These are phyloP conservation scores for Gnathonemus longibarbis DNA, from an alignment of 2,113 vertebrate species.

Conservation along the genomic window DNA sequence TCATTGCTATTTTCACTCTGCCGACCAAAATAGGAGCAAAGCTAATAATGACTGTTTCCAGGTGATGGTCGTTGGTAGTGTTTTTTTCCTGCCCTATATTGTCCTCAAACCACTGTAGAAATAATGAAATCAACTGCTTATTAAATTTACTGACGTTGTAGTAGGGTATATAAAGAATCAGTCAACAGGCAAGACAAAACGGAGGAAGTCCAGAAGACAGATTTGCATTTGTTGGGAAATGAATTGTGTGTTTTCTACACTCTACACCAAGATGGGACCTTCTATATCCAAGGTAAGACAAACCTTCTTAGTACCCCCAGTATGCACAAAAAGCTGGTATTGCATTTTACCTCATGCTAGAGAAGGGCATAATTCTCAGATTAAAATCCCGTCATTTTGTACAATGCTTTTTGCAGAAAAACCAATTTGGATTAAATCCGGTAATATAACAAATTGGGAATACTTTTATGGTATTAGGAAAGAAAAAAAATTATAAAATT, in stretches of 20 bases:
- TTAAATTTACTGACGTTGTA: neutral
- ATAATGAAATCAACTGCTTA: neutral
- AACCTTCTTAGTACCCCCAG: neutral
- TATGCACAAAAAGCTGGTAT: neutral
- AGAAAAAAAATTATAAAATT: neutral
- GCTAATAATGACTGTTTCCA: neutral
- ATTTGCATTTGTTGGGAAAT: neutral
- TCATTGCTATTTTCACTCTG: neutral
- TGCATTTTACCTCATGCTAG: neutral
- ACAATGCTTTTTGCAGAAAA: neutral
- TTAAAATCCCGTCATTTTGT: neutral
- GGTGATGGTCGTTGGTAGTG: neutral
- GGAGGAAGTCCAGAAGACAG: neutral
- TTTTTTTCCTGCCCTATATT: neutral
- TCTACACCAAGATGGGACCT: slow-evolving; percentile 18
- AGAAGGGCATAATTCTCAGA: neutral
- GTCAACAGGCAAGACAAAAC: neutral
- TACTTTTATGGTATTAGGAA: neutral
- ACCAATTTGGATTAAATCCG: neutral
- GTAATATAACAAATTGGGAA: neutral
- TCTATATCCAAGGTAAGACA: slow-evolving; percentile 15
- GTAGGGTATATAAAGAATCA: slow-evolving; percentile 1
- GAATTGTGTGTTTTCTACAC: neutral
- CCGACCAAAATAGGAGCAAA: neutral
- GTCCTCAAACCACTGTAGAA: neutral